Percentiles rank a stretch among this genome's conserved stretches.
Evolutionary conservation across 2,113 vertebrate species (phyloP).

Genomic region (Dipodomys ordii): DNA sequence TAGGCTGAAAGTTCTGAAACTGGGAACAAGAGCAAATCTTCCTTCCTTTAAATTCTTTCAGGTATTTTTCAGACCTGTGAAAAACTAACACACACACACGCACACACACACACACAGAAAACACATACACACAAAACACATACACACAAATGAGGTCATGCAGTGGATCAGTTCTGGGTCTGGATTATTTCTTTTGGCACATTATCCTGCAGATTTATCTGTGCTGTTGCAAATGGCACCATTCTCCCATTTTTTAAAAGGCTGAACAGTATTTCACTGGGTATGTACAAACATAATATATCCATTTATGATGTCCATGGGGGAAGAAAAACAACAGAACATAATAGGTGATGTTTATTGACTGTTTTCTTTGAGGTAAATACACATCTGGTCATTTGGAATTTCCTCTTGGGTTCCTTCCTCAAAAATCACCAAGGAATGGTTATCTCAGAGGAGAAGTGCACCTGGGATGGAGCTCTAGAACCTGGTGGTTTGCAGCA

Average conservation of each 20-base stretch:
- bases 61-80: background rate
- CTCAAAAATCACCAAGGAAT: background rate
- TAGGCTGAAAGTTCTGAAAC: background rate
- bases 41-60: background rate
- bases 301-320: background rate
- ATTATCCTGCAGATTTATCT: background rate
- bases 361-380: background rate
- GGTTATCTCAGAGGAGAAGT: background rate
- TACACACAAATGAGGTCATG: background rate
- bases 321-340: background rate
- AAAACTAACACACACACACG: background rate
- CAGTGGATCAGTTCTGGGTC: background rate
- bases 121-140: background rate
- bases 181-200: background rate
- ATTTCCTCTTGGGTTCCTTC: background rate
- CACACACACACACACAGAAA: background rate
- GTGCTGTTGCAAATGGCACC: background rate
- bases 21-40: background rate
- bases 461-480: background rate
- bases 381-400: background rate
- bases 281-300: background rate
- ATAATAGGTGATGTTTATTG: background rate
- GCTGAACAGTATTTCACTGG: background rate
- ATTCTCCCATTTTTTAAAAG: background rate
- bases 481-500: background rate